These are phyloP conservation scores for Seriola rivoliana DNA, from an alignment of 2,113 vertebrate genomes.

Conservation along the genomic window DNA sequence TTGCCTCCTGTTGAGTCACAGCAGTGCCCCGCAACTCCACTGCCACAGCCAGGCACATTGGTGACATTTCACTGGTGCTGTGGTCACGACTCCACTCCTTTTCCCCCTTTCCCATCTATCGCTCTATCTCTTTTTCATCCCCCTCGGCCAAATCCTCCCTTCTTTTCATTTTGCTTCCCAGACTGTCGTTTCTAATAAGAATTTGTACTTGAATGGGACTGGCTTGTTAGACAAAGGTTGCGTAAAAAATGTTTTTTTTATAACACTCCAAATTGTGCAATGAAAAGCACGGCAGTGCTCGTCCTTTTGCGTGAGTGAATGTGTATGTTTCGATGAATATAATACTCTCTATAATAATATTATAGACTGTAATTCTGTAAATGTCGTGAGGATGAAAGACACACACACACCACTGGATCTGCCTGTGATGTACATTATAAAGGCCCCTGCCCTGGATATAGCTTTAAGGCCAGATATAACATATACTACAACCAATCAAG, in stretches of 20 bases:
- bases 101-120: constrained; percentile 24
- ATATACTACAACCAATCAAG: constrained; percentile 4
- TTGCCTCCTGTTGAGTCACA: constrained; percentile 20
- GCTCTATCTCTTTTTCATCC: constrained; percentile 13
- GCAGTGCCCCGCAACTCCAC: constrained; percentile 39
- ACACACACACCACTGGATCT: not conserved
- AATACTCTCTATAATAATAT: constrained; percentile 26
- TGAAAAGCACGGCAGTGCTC: constrained; percentile 10
- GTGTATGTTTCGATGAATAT: not conserved
- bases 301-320: constrained; percentile 3
- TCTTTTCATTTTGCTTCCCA: constrained; percentile 50
- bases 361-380: constrained; percentile 44
- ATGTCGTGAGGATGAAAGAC: constrained; percentile 31
- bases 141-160: constrained; percentile 44
- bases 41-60: constrained; percentile 37
- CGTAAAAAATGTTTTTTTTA: constrained; percentile 13
- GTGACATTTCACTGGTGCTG: constrained; percentile 62
- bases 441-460: not conserved
- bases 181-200: constrained; percentile 50
- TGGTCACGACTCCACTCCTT: constrained; percentile 52
- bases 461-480: not conserved
- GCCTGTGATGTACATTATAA: constrained; percentile 36
- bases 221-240: constrained; percentile 48
- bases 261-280: constrained; percentile 25
- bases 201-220: constrained; percentile 45